phyloP scores from a whole-genome alignment of 1,140 invertebrate genomes.

The Eubasilissa regina region DNA sequence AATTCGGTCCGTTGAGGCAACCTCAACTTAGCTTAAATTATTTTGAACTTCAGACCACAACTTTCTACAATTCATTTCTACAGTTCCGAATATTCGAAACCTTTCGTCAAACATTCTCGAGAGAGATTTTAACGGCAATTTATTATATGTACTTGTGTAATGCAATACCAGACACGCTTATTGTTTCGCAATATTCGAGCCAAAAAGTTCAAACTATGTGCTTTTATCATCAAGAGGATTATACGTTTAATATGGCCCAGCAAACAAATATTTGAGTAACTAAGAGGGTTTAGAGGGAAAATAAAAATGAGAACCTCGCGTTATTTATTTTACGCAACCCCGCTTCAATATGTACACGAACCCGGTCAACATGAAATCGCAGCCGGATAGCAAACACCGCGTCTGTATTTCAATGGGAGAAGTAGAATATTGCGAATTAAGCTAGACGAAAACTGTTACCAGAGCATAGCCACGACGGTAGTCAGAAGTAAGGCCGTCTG shows the following conservation, averaged over 20 bases:
- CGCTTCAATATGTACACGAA: slow-evolving; percentile 44
- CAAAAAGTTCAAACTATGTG: too few relatives aligned
- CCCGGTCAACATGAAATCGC: slow-evolving; percentile 4
- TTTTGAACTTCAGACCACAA: too few relatives aligned
- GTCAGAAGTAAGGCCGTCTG: slow-evolving; percentile 1
- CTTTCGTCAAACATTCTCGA: too few relatives aligned
- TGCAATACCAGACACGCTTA: too few relatives aligned
- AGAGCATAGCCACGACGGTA: background rate
- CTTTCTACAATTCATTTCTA: too few relatives aligned
- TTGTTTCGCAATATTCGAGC: too few relatives aligned
- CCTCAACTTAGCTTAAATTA: too few relatives aligned
- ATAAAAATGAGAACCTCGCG: slow-evolving; percentile 7
- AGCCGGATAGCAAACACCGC: background rate
- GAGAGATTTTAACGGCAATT: too few relatives aligned
- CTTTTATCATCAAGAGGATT: background rate
- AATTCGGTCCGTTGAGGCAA: too few relatives aligned
- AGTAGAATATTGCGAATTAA: slow-evolving; percentile 2
- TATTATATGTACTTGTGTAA: too few relatives aligned
- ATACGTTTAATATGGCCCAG: background rate
- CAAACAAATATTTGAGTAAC: slow-evolving; percentile 19
- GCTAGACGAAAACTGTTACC: slow-evolving; percentile 6
- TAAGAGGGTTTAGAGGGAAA: slow-evolving; percentile 16
- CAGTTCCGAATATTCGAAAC: too few relatives aligned
- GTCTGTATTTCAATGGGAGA: slow-evolving; percentile 11
- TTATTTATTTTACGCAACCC: slow-evolving; percentile 26